Percentiles rank a stretch among this genome's conserved stretches.
phyloP scores from a whole-genome alignment of 1,140 invertebrate genomes.

The Drusus annulatus region DNA sequence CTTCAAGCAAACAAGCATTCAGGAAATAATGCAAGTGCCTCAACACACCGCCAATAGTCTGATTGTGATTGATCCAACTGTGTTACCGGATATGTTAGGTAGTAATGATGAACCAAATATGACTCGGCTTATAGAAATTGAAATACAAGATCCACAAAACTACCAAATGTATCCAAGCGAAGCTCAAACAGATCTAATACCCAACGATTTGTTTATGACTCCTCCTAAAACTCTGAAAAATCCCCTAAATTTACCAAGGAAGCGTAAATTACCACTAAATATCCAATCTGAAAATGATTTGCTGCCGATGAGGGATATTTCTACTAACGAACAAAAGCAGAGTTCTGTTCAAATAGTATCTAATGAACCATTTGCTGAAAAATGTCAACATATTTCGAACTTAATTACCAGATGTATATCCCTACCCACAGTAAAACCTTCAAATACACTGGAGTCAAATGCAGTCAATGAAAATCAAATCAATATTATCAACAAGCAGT shows the following conservation, averaged over 20 bases:
- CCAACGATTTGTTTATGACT: constrained; percentile 42
- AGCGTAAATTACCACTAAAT: constrained; percentile 1
- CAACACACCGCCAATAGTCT: no score
- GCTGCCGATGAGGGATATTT: background rate
- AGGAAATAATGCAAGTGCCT: no score
- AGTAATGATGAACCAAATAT: no score
- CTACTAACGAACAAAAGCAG: background rate
- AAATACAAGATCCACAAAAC: no score
- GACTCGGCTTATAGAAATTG: no score
- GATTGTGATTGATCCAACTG: no score
- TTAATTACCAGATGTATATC: background rate
- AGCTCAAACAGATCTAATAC: no score
- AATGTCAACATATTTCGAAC: background rate
- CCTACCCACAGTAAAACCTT: background rate
- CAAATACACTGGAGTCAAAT: background rate
- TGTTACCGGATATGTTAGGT: no score
- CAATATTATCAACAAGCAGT: constrained; percentile 38
- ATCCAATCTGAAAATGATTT: constrained; percentile 3
- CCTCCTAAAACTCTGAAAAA: constrained; percentile 24
- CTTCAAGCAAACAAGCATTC: no score
- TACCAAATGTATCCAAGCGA: no score
- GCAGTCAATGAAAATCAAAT: background rate
- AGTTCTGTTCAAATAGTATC: constrained; percentile 1
- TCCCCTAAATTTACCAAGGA: background rate
- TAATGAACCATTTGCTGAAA: background rate